Percentiles rank a stretch among this genome's conserved stretches.
phyloP scores from a whole-genome alignment of 2,888 invertebrate species.

The Archips xylosteana region DNA sequence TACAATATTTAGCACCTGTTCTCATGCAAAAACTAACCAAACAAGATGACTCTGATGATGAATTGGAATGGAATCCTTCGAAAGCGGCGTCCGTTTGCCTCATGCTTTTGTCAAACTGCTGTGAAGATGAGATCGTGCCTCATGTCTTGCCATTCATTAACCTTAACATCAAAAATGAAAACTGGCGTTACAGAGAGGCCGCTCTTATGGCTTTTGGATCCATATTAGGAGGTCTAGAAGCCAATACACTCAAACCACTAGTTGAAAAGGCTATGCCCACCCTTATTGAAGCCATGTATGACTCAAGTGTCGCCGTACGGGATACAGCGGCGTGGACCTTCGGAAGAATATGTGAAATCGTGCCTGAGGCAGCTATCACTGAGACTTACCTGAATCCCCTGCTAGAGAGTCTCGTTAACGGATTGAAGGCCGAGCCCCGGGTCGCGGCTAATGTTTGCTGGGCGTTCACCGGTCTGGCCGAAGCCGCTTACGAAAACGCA shows the following conservation, averaged over 20 bases:
- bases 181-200: conserved; percentile 98
- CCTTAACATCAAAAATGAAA: conserved; percentile 95
- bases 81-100: conserved; percentile 99
- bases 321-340: conserved; percentile 99
- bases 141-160: conserved; percentile 98
- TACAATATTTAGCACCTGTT: conserved; percentile 97
- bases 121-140: conserved; percentile 98
- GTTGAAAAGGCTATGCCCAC: conserved; percentile 99
- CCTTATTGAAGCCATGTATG: conserved; percentile 97
- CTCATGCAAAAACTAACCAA: conserved; percentile 97
- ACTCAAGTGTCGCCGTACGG: conserved; percentile 96
- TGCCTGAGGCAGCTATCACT: conserved; percentile 97
- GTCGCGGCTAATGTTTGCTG: conserved; percentile 99
- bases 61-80: conserved; percentile 99
- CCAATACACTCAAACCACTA: conserved; percentile 93
- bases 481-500: conserved; percentile 97
- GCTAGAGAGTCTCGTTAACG: conserved; percentile 92
- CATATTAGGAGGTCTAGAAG: conserved; percentile 96
- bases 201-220: conserved; percentile 99
- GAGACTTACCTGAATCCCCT: conserved; percentile 93
- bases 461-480: conserved; percentile 98
- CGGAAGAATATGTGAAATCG: conserved; percentile 98
- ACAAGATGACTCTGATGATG: conserved; percentile 98
- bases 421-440: conserved; percentile 96
- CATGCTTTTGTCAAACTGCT: conserved; percentile 98